phyloP scores from a whole-genome alignment of 2,888 invertebrate genomes.

The Andrena trimmerana region DNA sequence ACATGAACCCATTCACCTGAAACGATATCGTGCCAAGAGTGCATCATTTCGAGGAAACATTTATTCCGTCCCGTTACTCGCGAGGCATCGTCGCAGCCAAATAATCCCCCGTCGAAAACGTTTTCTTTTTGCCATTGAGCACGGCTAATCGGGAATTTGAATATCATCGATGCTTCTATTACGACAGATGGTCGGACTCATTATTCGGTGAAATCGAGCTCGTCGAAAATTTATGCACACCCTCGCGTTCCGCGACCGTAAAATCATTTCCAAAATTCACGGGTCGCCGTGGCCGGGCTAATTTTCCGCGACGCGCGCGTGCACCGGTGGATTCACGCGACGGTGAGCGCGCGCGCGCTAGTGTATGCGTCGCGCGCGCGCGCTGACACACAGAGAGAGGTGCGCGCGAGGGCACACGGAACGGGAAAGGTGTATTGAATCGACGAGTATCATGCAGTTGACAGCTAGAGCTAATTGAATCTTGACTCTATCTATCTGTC shows the following conservation, averaged over 20 bases:
- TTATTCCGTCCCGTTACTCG: too few relatives aligned
- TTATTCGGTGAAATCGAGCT: conserved; percentile 55
- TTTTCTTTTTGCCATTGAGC: conserved; percentile 9
- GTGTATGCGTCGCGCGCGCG: background rate
- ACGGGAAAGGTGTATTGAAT: conserved; percentile 79
- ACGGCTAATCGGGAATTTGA: conserved; percentile 7
- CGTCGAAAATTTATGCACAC: conserved; percentile 52
- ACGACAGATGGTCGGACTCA: conserved; percentile 43
- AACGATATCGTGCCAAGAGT: too few relatives aligned
- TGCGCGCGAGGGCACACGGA: conserved; percentile 57
- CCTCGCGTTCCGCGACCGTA: conserved; percentile 26
- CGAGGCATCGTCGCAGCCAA: too few relatives aligned
- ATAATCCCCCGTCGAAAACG: background rate
- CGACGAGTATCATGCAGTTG: conserved; percentile 84
- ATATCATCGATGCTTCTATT: conserved; percentile 33
- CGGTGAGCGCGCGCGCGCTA: background rate
- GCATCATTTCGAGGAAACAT: too few relatives aligned
- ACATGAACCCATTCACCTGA: too few relatives aligned
- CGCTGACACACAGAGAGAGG: conserved; percentile 28
- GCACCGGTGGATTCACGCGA: conserved; percentile 9
- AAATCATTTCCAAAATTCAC: conserved; percentile 59
- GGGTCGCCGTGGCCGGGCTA: conserved; percentile 11
- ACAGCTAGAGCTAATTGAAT: conserved; percentile 84
- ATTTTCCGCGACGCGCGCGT: conserved; percentile 39
- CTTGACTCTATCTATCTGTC: conserved; percentile 84